A percentile compares a stretch with the other conserved stretches of the same genome.
Evolutionary conservation across 2,113 vertebrate species (phyloP).

Genomic region (Lepus timidus): DNA sequence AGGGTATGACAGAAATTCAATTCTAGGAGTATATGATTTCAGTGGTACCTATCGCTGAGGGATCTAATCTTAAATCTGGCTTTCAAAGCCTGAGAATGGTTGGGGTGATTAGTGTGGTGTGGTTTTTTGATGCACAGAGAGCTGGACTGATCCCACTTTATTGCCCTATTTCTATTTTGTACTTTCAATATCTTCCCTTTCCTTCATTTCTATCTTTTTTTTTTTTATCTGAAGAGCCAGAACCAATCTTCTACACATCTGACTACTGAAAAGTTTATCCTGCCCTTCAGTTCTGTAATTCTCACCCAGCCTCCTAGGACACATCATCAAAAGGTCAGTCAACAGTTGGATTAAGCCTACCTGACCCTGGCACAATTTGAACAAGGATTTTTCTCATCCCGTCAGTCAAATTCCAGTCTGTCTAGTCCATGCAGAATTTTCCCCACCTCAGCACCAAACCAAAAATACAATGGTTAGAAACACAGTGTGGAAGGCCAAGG

Average conservation of each 20-base stretch:
- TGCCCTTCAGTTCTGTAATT: not conserved
- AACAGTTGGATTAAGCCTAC: not conserved
- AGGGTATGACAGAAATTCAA: not conserved
- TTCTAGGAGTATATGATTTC: not conserved
- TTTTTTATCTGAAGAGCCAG: not conserved
- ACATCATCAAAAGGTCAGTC: not conserved
- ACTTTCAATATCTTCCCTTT: not conserved
- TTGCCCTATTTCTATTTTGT: not conserved
- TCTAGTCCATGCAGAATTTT: not conserved
- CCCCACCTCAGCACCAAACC: not conserved
- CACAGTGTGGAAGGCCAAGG: rapidly evolving
- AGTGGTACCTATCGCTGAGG: not conserved
- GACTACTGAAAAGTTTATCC: not conserved
- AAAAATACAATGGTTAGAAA: rapidly evolving
- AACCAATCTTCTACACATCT: not conserved
- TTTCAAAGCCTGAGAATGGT: not conserved
- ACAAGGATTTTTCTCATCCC: not conserved
- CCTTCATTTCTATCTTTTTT: not conserved
- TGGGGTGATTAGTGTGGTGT: not conserved
- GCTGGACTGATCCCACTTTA: not conserved
- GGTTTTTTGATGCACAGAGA: not conserved
- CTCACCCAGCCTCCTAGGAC: too few species aligned
- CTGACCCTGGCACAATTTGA: rapidly evolving
- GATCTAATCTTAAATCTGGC: not conserved
- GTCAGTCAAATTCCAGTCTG: not conserved